phyloP scores from a whole-genome alignment of 2,888 invertebrate genomes.

The Hecatera dysodea region DNA sequence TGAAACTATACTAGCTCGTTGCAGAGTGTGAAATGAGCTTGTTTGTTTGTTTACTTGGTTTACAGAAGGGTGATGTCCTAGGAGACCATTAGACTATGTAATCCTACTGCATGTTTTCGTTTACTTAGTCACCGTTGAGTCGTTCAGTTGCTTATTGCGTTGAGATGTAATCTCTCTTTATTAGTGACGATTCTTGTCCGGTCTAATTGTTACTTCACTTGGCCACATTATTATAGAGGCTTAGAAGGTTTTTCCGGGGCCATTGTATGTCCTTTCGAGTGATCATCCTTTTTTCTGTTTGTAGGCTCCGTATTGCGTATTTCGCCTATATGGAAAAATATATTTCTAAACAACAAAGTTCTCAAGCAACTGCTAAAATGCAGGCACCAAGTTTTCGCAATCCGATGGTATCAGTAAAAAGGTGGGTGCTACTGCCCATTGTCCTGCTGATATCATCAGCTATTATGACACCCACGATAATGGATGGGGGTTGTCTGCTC shows the following conservation, averaged over 20 bases:
- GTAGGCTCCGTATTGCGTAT: background rate
- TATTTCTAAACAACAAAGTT: background rate
- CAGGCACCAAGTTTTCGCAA: constrained; percentile 32
- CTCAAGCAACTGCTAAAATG: constrained; percentile 12
- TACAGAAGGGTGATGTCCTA: background rate
- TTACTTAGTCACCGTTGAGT: background rate
- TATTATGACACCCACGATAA: constrained; percentile 47
- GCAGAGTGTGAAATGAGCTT: constrained; percentile 18
- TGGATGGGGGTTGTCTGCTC: constrained; percentile 46
- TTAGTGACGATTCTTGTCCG: background rate
- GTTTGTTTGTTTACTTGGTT: constrained; percentile 12
- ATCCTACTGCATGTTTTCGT: background rate
- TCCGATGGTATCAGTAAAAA: constrained; percentile 46
- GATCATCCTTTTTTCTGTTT: background rate
- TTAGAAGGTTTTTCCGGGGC: background rate
- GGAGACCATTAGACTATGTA: background rate
- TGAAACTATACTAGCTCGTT: constrained; percentile 18
- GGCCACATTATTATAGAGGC: no score
- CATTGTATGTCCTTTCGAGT: background rate
- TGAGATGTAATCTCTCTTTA: background rate
- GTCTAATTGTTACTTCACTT: background rate
- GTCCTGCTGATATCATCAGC: constrained; percentile 48
- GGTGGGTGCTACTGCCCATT: constrained; percentile 59
- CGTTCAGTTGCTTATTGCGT: background rate
- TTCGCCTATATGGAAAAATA: background rate